These are phyloP conservation scores for Lagodon rhomboides DNA, from an alignment of 2,797 vertebrate genomes.

Conservation along the genomic window DNA sequence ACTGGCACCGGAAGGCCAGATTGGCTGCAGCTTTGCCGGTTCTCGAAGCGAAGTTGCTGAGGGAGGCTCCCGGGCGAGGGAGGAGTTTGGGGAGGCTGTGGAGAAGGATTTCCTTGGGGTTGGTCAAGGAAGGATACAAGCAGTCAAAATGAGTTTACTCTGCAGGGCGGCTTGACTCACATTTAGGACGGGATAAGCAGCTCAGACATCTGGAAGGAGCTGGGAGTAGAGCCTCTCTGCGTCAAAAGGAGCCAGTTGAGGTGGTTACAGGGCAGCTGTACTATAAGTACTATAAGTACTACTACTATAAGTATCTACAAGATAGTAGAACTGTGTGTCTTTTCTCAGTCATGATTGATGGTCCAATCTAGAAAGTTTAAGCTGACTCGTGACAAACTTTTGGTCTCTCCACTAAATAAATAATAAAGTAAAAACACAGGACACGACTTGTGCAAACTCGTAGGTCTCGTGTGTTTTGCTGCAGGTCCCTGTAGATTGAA, in stretches of 20 bases:
- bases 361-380: not conserved
- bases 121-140: not conserved
- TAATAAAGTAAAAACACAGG: constrained; percentile 4
- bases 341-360: not conserved
- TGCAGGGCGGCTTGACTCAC: not conserved
- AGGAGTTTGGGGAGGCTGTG: not conserved
- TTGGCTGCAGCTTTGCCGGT: too few relatives aligned
- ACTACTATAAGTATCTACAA: not conserved
- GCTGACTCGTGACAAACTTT: not conserved
- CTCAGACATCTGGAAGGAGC: too few relatives aligned
- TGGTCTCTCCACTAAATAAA: constrained; percentile 4
- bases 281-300: too few relatives aligned
- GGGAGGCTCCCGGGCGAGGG: too few relatives aligned
- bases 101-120: not conserved
- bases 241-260: not conserved
- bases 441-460: not conserved
- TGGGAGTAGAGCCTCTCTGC: not conserved
- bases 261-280: too few relatives aligned
- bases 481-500: constrained; percentile 15
- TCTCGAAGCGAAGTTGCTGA: too few relatives aligned
- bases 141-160: not conserved
- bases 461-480: not conserved
- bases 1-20: not conserved
- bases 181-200: not conserved
- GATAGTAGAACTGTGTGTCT: not conserved